Conservation (phyloP, 2,797 vertebrate species). For the Monodelphis domestica region DNA sequence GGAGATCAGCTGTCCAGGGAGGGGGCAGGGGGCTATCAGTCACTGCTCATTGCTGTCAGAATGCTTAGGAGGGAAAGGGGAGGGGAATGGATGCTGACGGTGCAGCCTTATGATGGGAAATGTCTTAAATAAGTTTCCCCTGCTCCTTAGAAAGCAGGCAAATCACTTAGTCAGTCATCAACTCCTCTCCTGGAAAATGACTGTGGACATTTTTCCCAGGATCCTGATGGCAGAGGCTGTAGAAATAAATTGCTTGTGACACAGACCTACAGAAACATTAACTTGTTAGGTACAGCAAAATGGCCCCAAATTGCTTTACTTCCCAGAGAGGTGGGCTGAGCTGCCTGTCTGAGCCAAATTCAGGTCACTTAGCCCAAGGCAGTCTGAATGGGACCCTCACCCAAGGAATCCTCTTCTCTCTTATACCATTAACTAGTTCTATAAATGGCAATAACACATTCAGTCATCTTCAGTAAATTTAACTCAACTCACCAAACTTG, state of each 20-base stretch:
- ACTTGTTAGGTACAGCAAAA: constrained; percentile 13
- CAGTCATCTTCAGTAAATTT: not conserved
- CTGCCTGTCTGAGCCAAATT: not conserved
- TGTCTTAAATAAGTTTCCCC: constrained; percentile 43
- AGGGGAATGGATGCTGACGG: constrained; percentile 32
- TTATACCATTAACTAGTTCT: not conserved
- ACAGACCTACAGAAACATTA: constrained; percentile 44
- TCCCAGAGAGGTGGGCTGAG: not conserved
- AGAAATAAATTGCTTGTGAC: constrained; percentile 71
- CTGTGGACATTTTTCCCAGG: constrained; percentile 56
- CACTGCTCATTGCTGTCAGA: constrained; percentile 61
- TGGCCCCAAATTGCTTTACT: not conserved
- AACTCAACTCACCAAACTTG: not conserved
- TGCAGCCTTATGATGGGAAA: constrained; percentile 22
- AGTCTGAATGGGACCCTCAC: not conserved
- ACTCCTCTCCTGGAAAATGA: constrained; percentile 61
- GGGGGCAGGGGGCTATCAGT: constrained; percentile 40
- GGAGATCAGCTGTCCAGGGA: constrained; percentile 22
- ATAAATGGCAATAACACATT: not conserved
- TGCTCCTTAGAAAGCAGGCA: constrained; percentile 42
- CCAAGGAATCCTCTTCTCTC: not conserved
- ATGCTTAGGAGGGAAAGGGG: not conserved
- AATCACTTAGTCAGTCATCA: constrained; percentile 61
- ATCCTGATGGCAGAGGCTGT: constrained; percentile 40
- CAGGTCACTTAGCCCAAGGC: constrained; percentile 1